Evolutionary conservation across 1,140 invertebrate genomes (phyloP).

Genomic region (Cotesia chilonis): DNA sequence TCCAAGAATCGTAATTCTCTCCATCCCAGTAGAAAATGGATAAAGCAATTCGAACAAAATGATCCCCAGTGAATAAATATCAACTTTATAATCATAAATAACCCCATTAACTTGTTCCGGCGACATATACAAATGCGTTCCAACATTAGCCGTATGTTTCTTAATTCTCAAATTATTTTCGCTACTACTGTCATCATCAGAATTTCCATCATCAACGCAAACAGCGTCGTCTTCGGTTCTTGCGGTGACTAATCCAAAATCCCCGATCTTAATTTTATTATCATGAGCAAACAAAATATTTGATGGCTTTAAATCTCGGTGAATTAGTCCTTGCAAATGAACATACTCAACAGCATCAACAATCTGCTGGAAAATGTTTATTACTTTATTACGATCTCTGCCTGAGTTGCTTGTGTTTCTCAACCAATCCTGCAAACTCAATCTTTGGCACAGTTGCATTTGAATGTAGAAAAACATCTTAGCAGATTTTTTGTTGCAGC

Average conservation of each 20-base stretch:
- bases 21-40: conserved; percentile 90
- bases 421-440: conserved; percentile 93
- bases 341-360: conserved; percentile 94
- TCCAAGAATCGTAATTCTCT: conserved; percentile 75
- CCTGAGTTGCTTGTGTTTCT: conserved; percentile 54
- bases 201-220: conserved; percentile 46
- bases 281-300: conserved; percentile 96
- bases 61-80: conserved; percentile 94
- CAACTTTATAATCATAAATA: conserved; percentile 92
- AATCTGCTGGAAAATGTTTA: conserved; percentile 91
- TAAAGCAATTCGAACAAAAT: conserved; percentile 92
- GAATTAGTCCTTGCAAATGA: conserved; percentile 89
- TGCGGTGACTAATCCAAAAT: conserved; percentile 94
- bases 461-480: conserved; percentile 92
- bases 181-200: conserved; percentile 44
- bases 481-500: conserved; percentile 45
- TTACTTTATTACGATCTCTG: conserved; percentile 66
- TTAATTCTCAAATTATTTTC: conserved; percentile 40
- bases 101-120: conserved; percentile 87
- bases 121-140: conserved; percentile 96
- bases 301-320: conserved; percentile 95
- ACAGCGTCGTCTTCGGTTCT: conserved; percentile 72
- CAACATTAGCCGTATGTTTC: conserved; percentile 76
- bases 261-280: conserved; percentile 92
- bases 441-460: conserved; percentile 93